phyloP scores from a whole-genome alignment of 2,888 invertebrate species.

The Trichopoda pennipes region DNA sequence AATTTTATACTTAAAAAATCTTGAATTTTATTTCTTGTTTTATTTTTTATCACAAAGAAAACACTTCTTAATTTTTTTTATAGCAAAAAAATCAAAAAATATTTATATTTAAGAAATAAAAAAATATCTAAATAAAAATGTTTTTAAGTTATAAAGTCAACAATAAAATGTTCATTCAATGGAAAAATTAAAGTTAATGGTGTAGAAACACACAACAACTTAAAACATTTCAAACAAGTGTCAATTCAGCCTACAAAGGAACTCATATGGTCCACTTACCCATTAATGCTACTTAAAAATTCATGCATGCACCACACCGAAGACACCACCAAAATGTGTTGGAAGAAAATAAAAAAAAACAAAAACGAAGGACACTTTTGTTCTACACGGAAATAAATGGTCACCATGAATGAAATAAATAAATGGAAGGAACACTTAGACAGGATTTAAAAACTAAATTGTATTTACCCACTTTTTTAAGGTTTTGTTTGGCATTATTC shows the following conservation, averaged over 20 bases:
- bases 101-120: neutral
- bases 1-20: too few relatives aligned
- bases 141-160: slow-evolving; percentile 13
- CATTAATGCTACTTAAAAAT: slow-evolving; percentile 25
- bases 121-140: neutral
- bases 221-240: neutral
- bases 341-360: neutral
- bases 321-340: slow-evolving; percentile 9
- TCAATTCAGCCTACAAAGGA: slow-evolving; percentile 7
- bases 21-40: too few relatives aligned
- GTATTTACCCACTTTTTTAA: slow-evolving; percentile 44
- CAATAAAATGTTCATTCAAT: slow-evolving; percentile 17
- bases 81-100: neutral
- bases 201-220: slow-evolving; percentile 55
- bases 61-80: too few relatives aligned
- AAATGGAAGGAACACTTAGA: slow-evolving; percentile 61
- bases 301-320: slow-evolving; percentile 27
- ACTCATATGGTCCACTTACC: neutral
- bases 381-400: slow-evolving; percentile 43
- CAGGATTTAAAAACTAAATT: slow-evolving; percentile 50
- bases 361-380: slow-evolving; percentile 23
- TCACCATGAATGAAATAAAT: slow-evolving; percentile 42
- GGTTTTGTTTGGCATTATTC: slow-evolving; percentile 33
- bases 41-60: too few relatives aligned
- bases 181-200: slow-evolving; percentile 67